Base-by-base conservation (phyloP, 2,888 invertebrate genomes). In the Dicyrtoma fusca region DNA sequence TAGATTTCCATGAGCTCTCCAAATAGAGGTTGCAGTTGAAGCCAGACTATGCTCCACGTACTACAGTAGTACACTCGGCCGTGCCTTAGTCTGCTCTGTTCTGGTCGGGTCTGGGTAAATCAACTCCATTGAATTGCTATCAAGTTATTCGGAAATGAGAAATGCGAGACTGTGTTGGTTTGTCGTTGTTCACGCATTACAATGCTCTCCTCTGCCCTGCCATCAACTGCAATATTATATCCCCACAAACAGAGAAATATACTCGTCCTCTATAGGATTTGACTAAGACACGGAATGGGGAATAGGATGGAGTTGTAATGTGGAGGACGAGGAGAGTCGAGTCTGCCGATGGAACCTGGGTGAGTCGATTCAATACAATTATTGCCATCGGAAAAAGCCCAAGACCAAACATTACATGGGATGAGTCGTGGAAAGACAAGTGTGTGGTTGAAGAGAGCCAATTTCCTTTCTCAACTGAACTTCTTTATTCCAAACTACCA, bases 81-180 rank as follows among this genome's bases (percentile, higher is more conserved):
- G 34, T 34, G 34, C 8, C 34, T 34, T 34, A 3, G 4, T 8
- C 34, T 34, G 34, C 34, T 34, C 8, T 34, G 4, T 34, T 34
- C 34, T 34, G 4, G 34, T 34, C 8, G 34, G 34, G 34, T 26
- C 26, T 25, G 26, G 23, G 17, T 19, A 62, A 62, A 62, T 62
- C 62, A 62, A 62, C 62, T 44, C 45, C 8, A 62, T 62, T 44
- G 26, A 62, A 19, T 45, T 25, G 19, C 71, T 65, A 65, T 65
- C 65, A 71, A 71, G 65, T 66, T 65, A 63, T 59, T 71, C 65
- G 71, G 71, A 66, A 71, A 71, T 65, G 65, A 71, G 65, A 71
- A 71, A 65, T 66, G 65, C 65, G 57, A 42, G 65, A 34, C 34
- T 34, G 34, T 34, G 34, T 34, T 34, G 34, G 34, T 34, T 34